Conservation (phyloP, 1,140 invertebrate genomes). For the Pentalonia nigronervosa region DNA sequence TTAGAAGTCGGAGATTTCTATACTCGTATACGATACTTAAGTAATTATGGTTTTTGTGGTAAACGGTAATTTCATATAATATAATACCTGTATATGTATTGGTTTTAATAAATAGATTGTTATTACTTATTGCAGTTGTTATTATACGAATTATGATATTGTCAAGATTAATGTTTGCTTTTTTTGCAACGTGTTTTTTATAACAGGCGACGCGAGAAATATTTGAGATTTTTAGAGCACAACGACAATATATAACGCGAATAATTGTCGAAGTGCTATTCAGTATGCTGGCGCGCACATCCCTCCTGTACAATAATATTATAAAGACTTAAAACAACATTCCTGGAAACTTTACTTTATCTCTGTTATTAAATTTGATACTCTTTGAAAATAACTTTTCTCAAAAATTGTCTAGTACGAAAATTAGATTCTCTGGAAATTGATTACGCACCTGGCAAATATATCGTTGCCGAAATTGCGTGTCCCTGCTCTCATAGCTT, state of each 20-base stretch:
- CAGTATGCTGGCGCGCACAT: background rate
- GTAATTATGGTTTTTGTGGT: background rate
- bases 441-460: constrained; percentile 8
- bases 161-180: background rate
- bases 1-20: background rate
- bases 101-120: background rate
- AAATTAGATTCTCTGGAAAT: constrained; percentile 11
- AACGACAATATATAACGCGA: background rate
- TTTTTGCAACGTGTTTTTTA: background rate
- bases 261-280: background rate
- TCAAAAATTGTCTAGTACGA: background rate
- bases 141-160: background rate
- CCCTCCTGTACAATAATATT: background rate
- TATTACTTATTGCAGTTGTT: background rate
- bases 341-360: background rate
- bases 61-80: background rate
- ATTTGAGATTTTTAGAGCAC: background rate
- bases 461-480: background rate
- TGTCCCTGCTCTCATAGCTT: background rate
- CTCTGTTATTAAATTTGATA: background rate
- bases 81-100: no score
- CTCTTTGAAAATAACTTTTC: background rate
- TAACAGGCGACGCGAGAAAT: background rate
- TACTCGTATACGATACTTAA: background rate
- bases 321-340: background rate